These are phyloP conservation scores for Saturnia japonica DNA, from an alignment of 2,888 invertebrate species.

Conservation along the genomic window DNA sequence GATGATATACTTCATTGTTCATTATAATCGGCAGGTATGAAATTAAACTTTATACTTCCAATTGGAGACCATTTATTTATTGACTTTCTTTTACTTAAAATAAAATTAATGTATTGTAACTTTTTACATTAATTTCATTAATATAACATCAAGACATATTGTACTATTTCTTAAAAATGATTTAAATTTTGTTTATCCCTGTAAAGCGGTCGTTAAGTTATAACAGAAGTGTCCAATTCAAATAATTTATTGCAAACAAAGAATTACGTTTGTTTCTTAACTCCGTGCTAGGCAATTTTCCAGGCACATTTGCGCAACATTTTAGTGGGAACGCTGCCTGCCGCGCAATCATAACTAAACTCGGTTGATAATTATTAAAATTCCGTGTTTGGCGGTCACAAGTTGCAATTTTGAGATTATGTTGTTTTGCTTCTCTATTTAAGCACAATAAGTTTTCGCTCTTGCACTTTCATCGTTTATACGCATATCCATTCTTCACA, in stretches of 20 bases:
- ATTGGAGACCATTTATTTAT: too few species aligned
- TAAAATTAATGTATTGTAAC: too few species aligned
- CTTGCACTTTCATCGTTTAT: too few species aligned
- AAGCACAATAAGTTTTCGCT: too few species aligned
- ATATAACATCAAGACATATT: too few species aligned
- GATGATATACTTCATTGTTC: not conserved
- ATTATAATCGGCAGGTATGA: not conserved
- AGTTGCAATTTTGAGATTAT: conserved; percentile 39
- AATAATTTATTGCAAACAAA: conserved; percentile 27
- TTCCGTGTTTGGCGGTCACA: conserved; percentile 47
- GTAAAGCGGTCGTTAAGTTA: not conserved
- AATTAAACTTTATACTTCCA: too few species aligned
- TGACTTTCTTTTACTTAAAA: too few species aligned
- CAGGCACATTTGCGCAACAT: conserved; percentile 38
- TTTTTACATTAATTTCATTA: too few species aligned
- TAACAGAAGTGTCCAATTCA: not conserved
- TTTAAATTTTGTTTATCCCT: not conserved
- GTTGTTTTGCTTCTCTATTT: not conserved
- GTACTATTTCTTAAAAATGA: not conserved
- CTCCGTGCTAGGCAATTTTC: conserved; percentile 33
- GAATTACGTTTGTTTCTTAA: conserved; percentile 33
- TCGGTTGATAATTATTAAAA: conserved; percentile 53
- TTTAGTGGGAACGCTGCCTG: conserved; percentile 40
- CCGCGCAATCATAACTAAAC: conserved; percentile 39
- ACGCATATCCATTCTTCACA: too few species aligned